A percentile compares a stretch with the other conserved stretches of the same genome.
phyloP scores from a whole-genome alignment of 1,140 invertebrate species.

The Ceratosolen solmsi region DNA sequence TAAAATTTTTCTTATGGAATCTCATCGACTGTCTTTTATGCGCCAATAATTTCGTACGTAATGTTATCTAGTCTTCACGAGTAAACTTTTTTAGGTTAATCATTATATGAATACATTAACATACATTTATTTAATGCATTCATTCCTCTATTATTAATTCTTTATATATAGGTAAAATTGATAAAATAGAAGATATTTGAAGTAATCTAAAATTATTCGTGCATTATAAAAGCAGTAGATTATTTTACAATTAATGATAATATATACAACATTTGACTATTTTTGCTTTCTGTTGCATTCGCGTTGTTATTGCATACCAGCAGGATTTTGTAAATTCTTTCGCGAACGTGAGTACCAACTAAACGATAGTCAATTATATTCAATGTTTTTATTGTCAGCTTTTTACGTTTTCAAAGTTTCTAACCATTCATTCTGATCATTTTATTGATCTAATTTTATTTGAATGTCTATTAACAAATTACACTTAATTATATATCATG shows the following conservation, averaged over 20 bases:
- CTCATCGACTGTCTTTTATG: slow-evolving; percentile 15
- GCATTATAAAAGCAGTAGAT: slow-evolving; percentile 22
- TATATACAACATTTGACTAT: slow-evolving; percentile 10
- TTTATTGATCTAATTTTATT: slow-evolving; percentile 25
- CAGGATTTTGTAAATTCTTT: slow-evolving; percentile 65
- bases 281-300: slow-evolving; percentile 63
- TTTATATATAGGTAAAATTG: not conserved
- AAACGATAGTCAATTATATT: slow-evolving; percentile 52
- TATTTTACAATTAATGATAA: slow-evolving; percentile 2
- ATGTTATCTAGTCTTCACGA: not conserved
- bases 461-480: slow-evolving; percentile 11
- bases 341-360: slow-evolving; percentile 63
- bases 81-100: not conserved
- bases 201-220: slow-evolving; percentile 36
- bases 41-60: slow-evolving; percentile 42
- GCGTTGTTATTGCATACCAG: slow-evolving; percentile 56
- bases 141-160: no score
- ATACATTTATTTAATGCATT: no score
- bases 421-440: slow-evolving; percentile 10
- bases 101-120: no score
- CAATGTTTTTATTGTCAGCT: slow-evolving; percentile 47
- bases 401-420: slow-evolving; percentile 37
- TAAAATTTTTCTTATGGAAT: not conserved
- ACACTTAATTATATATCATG: not conserved
- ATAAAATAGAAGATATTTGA: not conserved